Base-by-base conservation (phyloP, 2,888 invertebrate genomes). In the Allophyes oxyacanthae region DNA sequence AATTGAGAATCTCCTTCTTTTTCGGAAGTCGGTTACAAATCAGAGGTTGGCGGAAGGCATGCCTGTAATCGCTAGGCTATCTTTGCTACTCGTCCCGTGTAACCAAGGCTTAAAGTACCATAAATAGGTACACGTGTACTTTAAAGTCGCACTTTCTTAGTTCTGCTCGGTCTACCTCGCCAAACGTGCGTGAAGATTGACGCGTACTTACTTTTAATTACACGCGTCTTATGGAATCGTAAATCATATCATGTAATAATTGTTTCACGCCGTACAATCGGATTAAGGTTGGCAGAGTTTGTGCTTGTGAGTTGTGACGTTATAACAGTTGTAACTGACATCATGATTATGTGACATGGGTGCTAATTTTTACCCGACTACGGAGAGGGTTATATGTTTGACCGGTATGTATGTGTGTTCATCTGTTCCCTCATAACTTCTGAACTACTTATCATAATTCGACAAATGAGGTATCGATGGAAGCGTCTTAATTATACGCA, bases 121-220 rank as follows among this genome's bases (percentile, higher is more conserved):
- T 28, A 28, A 4, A 5, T 25, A 25, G 6, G 33, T 28, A 33
- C 44, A 63, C 40, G 41, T 63, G 40, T 10, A 8, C 10, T 37
- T 7, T 33, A 13, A 36, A 59, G 36, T 59, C 65, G 59, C 13
- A 37, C 14, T 15, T 34, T n/a, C 11, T 15, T 26, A 40, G 37
- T 55, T 48, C 40, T 33, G 40, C 67, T 49, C 32, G 33, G 46
- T 10, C 50, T 43, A 30, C 6, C 11, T 41, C 26, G 0, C 33
- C 46, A 46, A 46, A 65, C 65, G 48, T 55, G 65, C 65, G 34
- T 56, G 14, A 55, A 42, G 11, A 34, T 25, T 11, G 13, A 11
- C 26, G 37, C 65, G 51, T 44, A 36, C 44, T 38, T 54, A 34
- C 2, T 40, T 64, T 46, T 45, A 62, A 67, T 65, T 61, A 41